A percentile compares a stretch with the other conserved stretches of the same genome.
These are phyloP conservation scores for Girardinichthys multiradiatus DNA, from an alignment of 2,113 vertebrate genomes.

Conservation along the genomic window DNA sequence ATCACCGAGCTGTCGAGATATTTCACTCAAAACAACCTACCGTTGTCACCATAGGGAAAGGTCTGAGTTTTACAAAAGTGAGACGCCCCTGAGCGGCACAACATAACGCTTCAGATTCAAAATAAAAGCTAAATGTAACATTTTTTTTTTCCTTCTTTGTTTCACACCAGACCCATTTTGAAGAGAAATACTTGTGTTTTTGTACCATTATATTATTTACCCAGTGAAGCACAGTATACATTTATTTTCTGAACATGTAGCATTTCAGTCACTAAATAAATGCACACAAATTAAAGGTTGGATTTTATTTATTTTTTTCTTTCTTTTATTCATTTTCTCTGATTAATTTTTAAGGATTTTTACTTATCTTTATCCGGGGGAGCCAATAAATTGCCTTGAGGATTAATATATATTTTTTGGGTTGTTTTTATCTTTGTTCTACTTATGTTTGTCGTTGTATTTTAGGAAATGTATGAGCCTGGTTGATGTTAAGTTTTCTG, in stretches of 20 bases:
- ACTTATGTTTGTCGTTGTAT: too few species aligned
- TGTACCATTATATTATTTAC: too few species aligned
- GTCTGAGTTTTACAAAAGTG: not conserved
- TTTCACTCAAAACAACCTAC: conserved; percentile 2
- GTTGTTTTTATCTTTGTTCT: too few species aligned
- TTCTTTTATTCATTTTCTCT: too few species aligned
- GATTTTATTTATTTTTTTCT: too few species aligned
- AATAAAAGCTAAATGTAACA: not conserved
- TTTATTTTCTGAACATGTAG: too few species aligned
- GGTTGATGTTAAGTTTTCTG: too few species aligned
- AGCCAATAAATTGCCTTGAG: not conserved
- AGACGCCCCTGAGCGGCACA: not conserved
- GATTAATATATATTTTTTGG: too few species aligned
- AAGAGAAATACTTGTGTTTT: not conserved
- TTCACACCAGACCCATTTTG: not conserved
- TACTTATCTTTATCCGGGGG: not conserved
- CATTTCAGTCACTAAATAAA: too few species aligned
- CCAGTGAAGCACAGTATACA: too few species aligned
- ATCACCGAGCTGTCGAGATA: not conserved
- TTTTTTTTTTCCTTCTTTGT: not conserved
- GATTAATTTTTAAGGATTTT: not conserved
- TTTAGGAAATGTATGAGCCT: too few species aligned
- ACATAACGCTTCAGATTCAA: not conserved
- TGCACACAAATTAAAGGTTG: not conserved
- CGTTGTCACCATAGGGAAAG: not conserved